Conservation (phyloP, 2,797 vertebrate genomes). For the Coluber constrictor region DNA sequence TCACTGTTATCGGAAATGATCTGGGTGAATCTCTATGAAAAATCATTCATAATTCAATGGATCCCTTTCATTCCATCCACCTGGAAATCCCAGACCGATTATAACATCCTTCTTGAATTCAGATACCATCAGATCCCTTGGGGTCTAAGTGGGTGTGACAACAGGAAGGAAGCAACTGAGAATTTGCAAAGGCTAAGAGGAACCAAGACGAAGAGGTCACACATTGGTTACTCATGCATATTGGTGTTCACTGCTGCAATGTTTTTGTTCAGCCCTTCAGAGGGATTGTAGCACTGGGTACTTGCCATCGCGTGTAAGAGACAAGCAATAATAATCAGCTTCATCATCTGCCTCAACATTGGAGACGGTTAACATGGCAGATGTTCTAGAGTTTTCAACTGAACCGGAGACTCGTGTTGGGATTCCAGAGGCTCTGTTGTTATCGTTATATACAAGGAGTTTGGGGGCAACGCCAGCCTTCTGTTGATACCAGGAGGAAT, state of each 20-base stretch:
- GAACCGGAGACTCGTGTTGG: too few species aligned
- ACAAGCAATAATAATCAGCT: slow-evolving; percentile 3
- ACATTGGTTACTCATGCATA: background rate
- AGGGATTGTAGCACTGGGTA: background rate
- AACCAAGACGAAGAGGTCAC: background rate
- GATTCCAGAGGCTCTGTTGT: too few species aligned
- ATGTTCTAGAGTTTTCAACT: background rate
- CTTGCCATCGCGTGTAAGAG: accelerated
- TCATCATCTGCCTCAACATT: background rate
- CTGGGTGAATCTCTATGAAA: background rate
- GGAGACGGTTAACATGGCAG: background rate
- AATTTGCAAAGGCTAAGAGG: background rate
- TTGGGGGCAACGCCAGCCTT: too few species aligned
- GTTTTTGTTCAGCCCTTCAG: slow-evolving; percentile 4
- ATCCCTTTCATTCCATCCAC: background rate
- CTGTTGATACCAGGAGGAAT: too few species aligned
- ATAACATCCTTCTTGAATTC: background rate
- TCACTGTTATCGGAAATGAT: background rate
- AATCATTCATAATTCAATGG: background rate
- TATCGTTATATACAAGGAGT: too few species aligned
- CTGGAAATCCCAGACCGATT: background rate
- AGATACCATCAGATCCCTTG: accelerated
- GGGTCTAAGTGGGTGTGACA: background rate
- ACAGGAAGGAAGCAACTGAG: background rate
- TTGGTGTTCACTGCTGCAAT: background rate